Conservation (phyloP, 2,797 vertebrate genomes). For the Anas capensis region DNA sequence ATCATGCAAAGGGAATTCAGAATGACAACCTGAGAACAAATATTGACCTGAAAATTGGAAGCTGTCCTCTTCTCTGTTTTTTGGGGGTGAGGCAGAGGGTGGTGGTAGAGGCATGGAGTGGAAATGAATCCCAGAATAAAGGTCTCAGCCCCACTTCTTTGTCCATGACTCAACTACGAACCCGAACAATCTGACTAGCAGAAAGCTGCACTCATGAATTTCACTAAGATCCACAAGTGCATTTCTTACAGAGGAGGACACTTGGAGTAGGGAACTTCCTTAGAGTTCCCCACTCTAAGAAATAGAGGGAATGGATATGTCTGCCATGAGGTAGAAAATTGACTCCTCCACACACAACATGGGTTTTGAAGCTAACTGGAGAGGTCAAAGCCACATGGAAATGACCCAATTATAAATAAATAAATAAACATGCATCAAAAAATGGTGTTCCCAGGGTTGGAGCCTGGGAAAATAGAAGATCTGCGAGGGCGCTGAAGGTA, state of each 20-base stretch:
- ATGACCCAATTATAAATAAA: slow-evolving; percentile 6
- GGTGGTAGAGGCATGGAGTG: too few relatives aligned
- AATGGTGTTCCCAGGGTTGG: background rate
- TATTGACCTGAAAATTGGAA: background rate
- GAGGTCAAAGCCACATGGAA: slow-evolving; percentile 17
- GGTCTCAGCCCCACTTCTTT: background rate
- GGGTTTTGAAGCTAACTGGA: background rate
- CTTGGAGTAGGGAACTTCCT: background rate
- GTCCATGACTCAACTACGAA: background rate
- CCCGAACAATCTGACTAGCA: background rate
- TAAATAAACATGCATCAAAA: background rate
- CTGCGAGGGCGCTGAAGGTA: background rate
- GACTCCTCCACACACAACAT: background rate
- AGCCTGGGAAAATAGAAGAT: background rate
- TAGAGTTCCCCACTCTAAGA: background rate
- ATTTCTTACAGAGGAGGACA: background rate
- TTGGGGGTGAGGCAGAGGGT: background rate
- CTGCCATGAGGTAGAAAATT: background rate
- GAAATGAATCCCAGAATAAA: background rate
- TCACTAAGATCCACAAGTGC: background rate
- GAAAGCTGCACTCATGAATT: background rate
- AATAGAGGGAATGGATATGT: background rate
- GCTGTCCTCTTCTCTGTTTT: background rate
- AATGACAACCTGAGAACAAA: background rate
- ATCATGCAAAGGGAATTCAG: background rate